A percentile compares a stretch with the other conserved stretches of the same genome.
These are phyloP conservation scores for Pangasius krempfi DNA, from an alignment of 2,797 vertebrate species.

Conservation along the genomic window DNA sequence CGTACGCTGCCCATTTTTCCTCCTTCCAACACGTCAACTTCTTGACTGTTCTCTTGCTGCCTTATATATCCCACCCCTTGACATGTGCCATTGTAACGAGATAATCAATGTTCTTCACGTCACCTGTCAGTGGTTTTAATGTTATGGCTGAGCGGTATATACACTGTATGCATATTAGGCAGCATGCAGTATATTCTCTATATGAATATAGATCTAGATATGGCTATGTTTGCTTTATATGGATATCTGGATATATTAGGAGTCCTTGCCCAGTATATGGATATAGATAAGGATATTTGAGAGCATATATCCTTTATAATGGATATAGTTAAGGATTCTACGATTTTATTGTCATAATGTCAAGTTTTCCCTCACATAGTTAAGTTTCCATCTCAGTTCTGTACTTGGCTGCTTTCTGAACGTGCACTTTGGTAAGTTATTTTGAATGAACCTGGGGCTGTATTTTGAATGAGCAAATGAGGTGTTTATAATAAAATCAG, in stretches of 20 bases:
- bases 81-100: too few relatives aligned
- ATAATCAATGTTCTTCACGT: too few relatives aligned
- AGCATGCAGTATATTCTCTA: not conserved
- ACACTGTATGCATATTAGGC: not conserved
- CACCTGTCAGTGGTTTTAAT: too few relatives aligned
- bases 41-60: too few relatives aligned
- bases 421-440: not conserved
- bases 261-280: not conserved
- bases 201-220: not conserved
- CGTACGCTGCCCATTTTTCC: too few relatives aligned
- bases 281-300: not conserved
- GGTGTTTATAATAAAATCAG: not conserved
- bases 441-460: not conserved
- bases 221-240: not conserved
- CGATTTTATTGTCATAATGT: not conserved
- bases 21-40: too few relatives aligned
- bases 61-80: too few relatives aligned
- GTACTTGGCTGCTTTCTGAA: not conserved
- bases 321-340: not conserved
- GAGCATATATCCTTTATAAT: not conserved
- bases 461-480: slow-evolving; percentile 30
- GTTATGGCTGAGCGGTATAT: too few relatives aligned
- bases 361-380: not conserved
- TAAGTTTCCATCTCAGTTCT: not conserved
- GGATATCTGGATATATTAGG: not conserved